Conservation (phyloP, 2,888 invertebrate genomes). For the Hipparchia sbordonii region DNA sequence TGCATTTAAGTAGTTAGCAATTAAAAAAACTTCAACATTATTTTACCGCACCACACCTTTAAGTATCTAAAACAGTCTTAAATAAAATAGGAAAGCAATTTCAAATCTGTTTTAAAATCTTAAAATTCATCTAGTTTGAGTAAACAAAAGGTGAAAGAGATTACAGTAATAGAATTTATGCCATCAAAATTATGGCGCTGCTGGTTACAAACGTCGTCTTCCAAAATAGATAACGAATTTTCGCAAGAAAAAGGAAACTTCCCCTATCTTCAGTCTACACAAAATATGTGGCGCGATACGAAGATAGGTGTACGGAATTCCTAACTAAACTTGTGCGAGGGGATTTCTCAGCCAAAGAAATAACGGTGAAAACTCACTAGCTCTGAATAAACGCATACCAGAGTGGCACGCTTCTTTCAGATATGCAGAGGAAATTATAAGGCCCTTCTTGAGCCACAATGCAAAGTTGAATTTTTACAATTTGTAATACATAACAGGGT, state of each 20-base stretch:
- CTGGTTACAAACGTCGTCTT: slow-evolving; percentile 40
- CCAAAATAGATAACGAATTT: slow-evolving; percentile 42
- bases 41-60: background rate
- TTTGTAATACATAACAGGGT: background rate
- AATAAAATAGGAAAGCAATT: slow-evolving; percentile 16
- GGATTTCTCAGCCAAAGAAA: slow-evolving; percentile 68
- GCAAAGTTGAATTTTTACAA: slow-evolving; percentile 62
- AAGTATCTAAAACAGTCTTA: background rate
- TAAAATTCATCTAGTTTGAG: slow-evolving; percentile 20
- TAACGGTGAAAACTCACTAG: slow-evolving; percentile 62
- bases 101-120: slow-evolving; percentile 21
- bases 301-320: slow-evolving; percentile 72
- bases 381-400: slow-evolving; percentile 53
- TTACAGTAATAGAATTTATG: slow-evolving; percentile 33
- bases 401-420: slow-evolving; percentile 54
- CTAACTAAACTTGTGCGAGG: slow-evolving; percentile 68
- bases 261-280: slow-evolving; percentile 59
- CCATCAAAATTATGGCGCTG: slow-evolving; percentile 37
- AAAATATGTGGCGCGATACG: slow-evolving; percentile 69
- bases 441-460: slow-evolving; percentile 51
- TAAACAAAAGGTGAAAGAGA: slow-evolving; percentile 26
- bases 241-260: slow-evolving; percentile 59
- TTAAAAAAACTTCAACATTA: background rate
- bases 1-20: background rate
- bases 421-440: slow-evolving; percentile 64